Conservation (phyloP, 2,797 vertebrate species). For the Ptychobarbus kaznakovi region DNA sequence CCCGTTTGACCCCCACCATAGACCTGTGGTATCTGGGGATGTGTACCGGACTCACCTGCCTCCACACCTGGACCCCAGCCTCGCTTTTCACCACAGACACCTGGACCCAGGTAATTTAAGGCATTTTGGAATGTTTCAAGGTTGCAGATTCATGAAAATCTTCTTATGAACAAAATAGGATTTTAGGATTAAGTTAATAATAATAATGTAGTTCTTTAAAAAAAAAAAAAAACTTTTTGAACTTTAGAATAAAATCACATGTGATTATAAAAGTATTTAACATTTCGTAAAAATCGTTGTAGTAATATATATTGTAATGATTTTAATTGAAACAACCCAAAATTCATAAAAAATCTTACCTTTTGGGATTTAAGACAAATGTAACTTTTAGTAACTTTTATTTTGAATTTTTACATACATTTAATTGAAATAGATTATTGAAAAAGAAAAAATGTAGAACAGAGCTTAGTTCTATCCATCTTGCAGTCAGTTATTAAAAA, state of each 20-base stretch:
- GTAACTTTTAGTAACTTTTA: background rate
- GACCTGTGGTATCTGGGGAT: slow-evolving; percentile 84
- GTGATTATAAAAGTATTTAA: background rate
- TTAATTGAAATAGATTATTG: too few relatives aligned
- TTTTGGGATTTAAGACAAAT: background rate
- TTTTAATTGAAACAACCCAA: background rate
- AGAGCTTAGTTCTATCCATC: too few relatives aligned
- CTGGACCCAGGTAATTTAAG: slow-evolving; percentile 87
- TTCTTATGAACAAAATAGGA: background rate
- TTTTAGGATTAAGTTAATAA: too few relatives aligned
- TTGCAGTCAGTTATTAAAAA: too few relatives aligned
- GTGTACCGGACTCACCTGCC: slow-evolving; percentile 89
- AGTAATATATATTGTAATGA: background rate
- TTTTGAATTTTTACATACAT: too few relatives aligned
- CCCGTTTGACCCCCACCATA: slow-evolving; percentile 93
- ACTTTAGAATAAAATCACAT: too few relatives aligned
- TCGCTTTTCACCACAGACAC: slow-evolving; percentile 89
- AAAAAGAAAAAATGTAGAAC: too few relatives aligned
- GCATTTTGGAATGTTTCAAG: background rate
- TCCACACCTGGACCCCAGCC: slow-evolving; percentile 87
- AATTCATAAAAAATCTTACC: background rate
- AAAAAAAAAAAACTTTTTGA: too few relatives aligned
- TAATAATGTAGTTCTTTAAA: too few relatives aligned
- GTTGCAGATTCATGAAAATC: background rate
- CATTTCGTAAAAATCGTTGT: background rate